phyloP scores from a whole-genome alignment of 2,888 invertebrate species.

The Trachelus stipa region DNA sequence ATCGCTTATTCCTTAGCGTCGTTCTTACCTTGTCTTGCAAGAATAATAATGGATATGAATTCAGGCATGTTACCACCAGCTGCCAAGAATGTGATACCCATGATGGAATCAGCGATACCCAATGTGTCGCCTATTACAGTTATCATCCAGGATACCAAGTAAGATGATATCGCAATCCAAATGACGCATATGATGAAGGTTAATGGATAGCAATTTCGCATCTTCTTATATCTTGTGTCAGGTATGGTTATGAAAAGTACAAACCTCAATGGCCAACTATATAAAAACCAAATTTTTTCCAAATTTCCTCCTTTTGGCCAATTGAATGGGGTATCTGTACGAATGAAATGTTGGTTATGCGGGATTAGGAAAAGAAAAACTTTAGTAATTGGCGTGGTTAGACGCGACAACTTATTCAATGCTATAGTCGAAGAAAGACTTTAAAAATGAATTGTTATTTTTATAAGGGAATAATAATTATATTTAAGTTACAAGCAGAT shows the following conservation, averaged over 20 bases:
- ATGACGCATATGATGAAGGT: conserved; percentile 88
- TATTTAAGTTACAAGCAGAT: conserved; percentile 11
- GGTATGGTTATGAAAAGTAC: conserved; percentile 78
- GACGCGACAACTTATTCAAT: no score
- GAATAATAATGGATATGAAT: conserved; percentile 84
- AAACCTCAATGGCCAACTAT: conserved; percentile 79
- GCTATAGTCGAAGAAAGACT: neutral
- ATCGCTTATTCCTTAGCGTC: neutral
- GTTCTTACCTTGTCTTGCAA: conserved; percentile 82
- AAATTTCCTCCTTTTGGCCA: conserved; percentile 44
- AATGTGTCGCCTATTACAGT: conserved; percentile 85
- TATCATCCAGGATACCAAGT: conserved; percentile 93
- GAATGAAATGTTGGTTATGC: conserved; percentile 21
- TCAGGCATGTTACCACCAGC: conserved; percentile 93
- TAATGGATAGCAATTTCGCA: conserved; percentile 76
- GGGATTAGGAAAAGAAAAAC: neutral
- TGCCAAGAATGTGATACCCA: conserved; percentile 92
- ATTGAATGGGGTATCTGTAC: conserved; percentile 47
- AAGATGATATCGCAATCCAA: conserved; percentile 88
- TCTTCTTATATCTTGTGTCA: conserved; percentile 70
- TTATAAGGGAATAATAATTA: neutral
- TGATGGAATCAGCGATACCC: conserved; percentile 85
- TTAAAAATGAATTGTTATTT: conserved; percentile 4
- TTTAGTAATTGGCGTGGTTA: no score
- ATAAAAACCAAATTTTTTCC: conserved; percentile 74